A percentile compares a stretch with the other conserved stretches of the same genome.
Conservation (phyloP, 2,888 invertebrate genomes). For the Nephrotoma guestfalica region DNA sequence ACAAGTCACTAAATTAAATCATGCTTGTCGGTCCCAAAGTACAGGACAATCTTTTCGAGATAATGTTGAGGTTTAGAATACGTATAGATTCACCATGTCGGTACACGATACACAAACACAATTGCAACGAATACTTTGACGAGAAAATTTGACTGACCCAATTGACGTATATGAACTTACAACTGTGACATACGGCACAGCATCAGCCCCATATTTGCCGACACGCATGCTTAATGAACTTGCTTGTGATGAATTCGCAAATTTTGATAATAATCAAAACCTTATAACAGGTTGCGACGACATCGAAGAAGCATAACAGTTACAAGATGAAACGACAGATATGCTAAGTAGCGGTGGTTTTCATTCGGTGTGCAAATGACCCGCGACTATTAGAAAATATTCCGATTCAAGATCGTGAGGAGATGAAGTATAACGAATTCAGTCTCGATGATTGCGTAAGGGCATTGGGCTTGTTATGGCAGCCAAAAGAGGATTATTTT, state of each 20-base stretch:
- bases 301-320: not conserved
- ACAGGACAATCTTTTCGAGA: constrained; percentile 6
- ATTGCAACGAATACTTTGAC: not conserved
- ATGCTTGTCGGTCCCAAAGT: constrained; percentile 9
- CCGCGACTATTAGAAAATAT: not conserved
- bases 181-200: constrained; percentile 6
- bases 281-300: not conserved
- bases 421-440: not conserved
- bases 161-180: constrained; percentile 25
- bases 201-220: constrained; percentile 1
- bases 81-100: too few relatives aligned
- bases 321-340: not conserved
- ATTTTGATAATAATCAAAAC: not conserved
- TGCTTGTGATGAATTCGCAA: not conserved
- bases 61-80: not conserved
- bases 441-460: not conserved
- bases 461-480: constrained; percentile 7
- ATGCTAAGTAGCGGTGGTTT: not conserved
- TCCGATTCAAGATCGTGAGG: not conserved
- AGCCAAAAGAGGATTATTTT: too few relatives aligned
- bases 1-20: constrained; percentile 9
- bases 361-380: constrained; percentile 2
- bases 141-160: constrained; percentile 9
- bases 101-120: not conserved
- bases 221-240: constrained; percentile 2